Conservation (phyloP, 2,113 vertebrate species). For the Bungarus multicinctus region DNA sequence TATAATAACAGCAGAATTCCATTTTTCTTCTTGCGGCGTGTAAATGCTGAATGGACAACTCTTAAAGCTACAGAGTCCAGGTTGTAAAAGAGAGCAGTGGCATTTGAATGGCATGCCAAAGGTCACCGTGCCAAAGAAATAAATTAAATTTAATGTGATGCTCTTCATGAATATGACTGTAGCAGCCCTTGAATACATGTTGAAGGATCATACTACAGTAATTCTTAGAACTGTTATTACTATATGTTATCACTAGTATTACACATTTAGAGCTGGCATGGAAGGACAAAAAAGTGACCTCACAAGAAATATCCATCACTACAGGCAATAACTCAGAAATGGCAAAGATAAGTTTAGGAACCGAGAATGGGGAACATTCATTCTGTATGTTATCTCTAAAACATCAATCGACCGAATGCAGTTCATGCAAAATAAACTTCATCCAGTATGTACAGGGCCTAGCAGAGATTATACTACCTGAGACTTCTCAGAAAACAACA, state of each 20-base stretch:
- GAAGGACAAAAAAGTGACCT: not conserved
- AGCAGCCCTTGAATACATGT: not conserved
- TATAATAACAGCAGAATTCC: not conserved
- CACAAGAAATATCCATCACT: not conserved
- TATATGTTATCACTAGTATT: not conserved
- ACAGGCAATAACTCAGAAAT: not conserved
- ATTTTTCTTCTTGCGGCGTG: not conserved
- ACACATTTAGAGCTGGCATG: not conserved
- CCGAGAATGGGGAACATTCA: not conserved
- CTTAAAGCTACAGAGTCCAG: not conserved
- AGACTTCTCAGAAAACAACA: too few relatives aligned
- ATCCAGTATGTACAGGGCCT: not conserved
- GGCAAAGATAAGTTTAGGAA: not conserved
- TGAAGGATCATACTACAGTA: not conserved
- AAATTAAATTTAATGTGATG: not conserved
- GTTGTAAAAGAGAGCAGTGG: not conserved
- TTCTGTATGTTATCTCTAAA: not conserved
- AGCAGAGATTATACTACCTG: too few relatives aligned
- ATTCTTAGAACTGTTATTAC: not conserved
- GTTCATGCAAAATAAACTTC: not conserved
- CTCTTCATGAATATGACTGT: not conserved
- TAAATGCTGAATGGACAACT: not conserved
- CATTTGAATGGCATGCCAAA: not conserved
- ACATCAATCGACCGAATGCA: too few relatives aligned
- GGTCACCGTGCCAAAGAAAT: not conserved